Conservation (phyloP, 2,888 invertebrate genomes). For the Aquatica leii region DNA sequence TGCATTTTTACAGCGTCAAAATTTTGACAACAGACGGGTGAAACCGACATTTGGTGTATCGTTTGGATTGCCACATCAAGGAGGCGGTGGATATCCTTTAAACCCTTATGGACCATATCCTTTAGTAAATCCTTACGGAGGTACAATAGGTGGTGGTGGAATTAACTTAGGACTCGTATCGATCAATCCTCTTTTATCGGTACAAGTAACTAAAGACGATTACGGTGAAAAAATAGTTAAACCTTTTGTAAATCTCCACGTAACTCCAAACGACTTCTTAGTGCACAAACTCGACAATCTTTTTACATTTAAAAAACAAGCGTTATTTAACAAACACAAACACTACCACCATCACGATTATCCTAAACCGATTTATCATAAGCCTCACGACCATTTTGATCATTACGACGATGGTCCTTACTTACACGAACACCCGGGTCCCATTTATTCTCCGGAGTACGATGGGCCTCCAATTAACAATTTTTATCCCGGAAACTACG, state of each 20-base stretch:
- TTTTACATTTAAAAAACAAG: conserved; percentile 71
- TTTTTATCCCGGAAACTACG: conserved; percentile 34
- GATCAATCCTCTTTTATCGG: conserved; percentile 82
- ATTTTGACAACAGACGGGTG: conserved; percentile 66
- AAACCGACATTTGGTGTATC: conserved; percentile 89
- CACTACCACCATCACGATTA: conserved; percentile 57
- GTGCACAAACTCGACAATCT: conserved; percentile 78
- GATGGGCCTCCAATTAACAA: conserved; percentile 49
- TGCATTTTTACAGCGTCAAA: conserved; percentile 55
- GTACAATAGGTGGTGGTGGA: conserved; percentile 75
- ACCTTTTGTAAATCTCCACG: conserved; percentile 87
- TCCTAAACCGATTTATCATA: conserved; percentile 65
- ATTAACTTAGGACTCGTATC: conserved; percentile 83
- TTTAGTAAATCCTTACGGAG: conserved; percentile 75
- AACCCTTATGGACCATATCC: conserved; percentile 67
- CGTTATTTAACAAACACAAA: conserved; percentile 63
- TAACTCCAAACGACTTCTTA: conserved; percentile 83
- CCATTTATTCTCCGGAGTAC: conserved; percentile 57
- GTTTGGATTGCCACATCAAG: conserved; percentile 83
- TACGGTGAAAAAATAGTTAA: conserved; percentile 85
- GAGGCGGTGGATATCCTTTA: conserved; percentile 69
- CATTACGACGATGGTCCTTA: conserved; percentile 10
- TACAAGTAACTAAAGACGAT: conserved; percentile 87
- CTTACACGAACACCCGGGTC: conserved; percentile 47
- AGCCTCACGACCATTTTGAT: conserved; percentile 46